Evolutionary conservation across 2,888 invertebrate genomes (phyloP), one percentile per base, ranked within the genome.

Genomic region (Tachina grossa): DNA sequence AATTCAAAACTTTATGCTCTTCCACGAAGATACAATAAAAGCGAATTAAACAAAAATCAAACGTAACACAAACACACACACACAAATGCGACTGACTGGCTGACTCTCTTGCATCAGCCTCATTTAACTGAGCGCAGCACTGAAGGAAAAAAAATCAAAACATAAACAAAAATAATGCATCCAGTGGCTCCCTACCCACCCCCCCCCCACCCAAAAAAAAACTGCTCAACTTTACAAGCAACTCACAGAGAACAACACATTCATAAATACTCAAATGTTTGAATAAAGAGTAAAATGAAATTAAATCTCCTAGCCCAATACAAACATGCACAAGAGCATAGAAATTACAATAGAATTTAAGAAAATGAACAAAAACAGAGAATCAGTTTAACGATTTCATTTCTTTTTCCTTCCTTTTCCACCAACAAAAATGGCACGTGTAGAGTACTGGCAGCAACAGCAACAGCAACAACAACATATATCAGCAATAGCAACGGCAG

Each of bases 301-400:
- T 10, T 6, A 43, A 47, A 41, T 65, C 63, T 53, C 51, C 51
- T 31, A 31, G 31, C 3, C 57, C 31, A 16, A 53, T 43, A 82
- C 74, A n/a, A 51, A 16, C 14, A 14, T n/a, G 71, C 31, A 31
- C n/a, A 55, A 47, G 57, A 75, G 59, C 57, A 49, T 63, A 51
- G 59, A 79, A 83, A 68, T 83, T 75, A 49, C 77, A 87, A 83
- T 84, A 65, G 74, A 53, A 65, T 59, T 68, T 45, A 66, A 68
- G 71, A 83, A 85, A 69, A 66, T 72, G 57, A 74, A 85, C 80
- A 83, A 83, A 79, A 87, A 85, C 85, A 87, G 84, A 87, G 85
- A 87, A 76, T n/a, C 41, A 53, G 11, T 53, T 79, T 45, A 71
- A 71, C 68, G 16, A 59, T 57, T 4, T 10, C 31, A 57, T 59